Percentiles rank a stretch among this genome's conserved stretches.
These are phyloP conservation scores for Trachelus troglodyta DNA, from an alignment of 2,888 invertebrate genomes.

Conservation along the genomic window DNA sequence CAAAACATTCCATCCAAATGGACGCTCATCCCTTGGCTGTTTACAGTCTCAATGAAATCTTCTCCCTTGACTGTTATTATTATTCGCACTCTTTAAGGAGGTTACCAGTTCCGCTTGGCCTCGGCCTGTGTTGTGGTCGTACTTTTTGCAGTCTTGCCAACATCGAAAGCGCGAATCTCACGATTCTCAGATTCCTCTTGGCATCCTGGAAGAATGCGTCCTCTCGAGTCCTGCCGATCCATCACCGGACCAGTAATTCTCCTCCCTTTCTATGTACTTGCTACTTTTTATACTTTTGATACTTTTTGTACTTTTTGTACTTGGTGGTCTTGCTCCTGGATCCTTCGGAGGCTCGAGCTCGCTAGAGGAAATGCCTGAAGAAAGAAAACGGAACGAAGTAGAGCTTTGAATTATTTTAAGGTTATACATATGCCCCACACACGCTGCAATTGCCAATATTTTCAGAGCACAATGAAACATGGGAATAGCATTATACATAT, in stretches of 20 bases:
- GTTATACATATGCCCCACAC: too few species aligned
- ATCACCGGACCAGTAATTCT: not conserved
- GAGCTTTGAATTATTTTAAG: too few species aligned
- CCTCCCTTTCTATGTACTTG: not conserved
- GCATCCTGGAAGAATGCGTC: not conserved
- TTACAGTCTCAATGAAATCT: not conserved
- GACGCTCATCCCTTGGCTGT: not conserved
- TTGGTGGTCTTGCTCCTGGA: too few species aligned
- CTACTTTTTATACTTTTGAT: too few species aligned
- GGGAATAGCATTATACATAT: too few species aligned
- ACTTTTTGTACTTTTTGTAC: too few species aligned
- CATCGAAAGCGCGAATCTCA: not conserved
- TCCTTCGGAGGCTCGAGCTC: too few species aligned
- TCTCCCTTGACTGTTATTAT: not conserved
- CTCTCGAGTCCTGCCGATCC: not conserved
- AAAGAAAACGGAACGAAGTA: too few species aligned
- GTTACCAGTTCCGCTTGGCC: not conserved
- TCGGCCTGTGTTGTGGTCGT: not conserved
- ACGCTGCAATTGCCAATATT: too few species aligned
- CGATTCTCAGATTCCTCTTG: not conserved
- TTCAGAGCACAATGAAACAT: too few species aligned
- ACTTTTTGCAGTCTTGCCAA: not conserved
- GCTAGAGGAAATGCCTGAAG: too few species aligned
- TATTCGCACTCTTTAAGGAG: not conserved
- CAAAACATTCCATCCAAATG: not conserved